A percentile compares a stretch with the other conserved stretches of the same genome.
phyloP scores from a whole-genome alignment of 2,113 vertebrate genomes.

The Stegastes partitus region DNA sequence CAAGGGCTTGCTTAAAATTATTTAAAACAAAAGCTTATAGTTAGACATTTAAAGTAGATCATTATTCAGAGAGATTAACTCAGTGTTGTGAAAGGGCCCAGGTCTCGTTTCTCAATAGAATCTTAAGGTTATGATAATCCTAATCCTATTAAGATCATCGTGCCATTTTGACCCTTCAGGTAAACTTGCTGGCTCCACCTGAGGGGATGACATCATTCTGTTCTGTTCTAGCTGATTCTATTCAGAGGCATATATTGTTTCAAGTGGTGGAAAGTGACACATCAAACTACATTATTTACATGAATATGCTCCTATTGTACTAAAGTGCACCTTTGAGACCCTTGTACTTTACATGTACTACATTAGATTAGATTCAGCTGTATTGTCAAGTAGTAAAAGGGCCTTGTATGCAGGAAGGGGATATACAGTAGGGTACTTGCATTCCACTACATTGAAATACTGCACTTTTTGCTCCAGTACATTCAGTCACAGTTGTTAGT shows the following conservation, averaged over 20 bases:
- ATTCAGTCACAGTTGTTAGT: not conserved
- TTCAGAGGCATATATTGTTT: not conserved
- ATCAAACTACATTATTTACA: too few species aligned
- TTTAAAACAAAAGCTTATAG: not conserved
- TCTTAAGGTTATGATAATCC: not conserved
- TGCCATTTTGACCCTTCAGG: not conserved
- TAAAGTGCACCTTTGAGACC: too few species aligned
- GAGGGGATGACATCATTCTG: not conserved
- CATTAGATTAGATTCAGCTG: too few species aligned
- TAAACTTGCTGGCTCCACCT: not conserved
- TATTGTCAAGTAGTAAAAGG: too few species aligned
- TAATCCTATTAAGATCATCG: conserved; percentile 1
- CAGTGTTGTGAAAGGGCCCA: not conserved
- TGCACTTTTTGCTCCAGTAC: not conserved
- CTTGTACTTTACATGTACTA: too few species aligned
- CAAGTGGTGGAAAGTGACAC: too few species aligned
- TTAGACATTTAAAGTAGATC: not conserved
- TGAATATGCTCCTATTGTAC: too few species aligned
- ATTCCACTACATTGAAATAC: not conserved
- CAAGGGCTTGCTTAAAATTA: not conserved
- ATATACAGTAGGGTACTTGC: too few species aligned
- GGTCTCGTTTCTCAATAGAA: not conserved
- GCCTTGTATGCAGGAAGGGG: too few species aligned
- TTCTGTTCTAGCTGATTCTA: not conserved
- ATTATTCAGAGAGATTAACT: not conserved